Evolutionary conservation across 2,888 invertebrate species (phyloP).

Genomic region (Drosophila mulleri): DNA sequence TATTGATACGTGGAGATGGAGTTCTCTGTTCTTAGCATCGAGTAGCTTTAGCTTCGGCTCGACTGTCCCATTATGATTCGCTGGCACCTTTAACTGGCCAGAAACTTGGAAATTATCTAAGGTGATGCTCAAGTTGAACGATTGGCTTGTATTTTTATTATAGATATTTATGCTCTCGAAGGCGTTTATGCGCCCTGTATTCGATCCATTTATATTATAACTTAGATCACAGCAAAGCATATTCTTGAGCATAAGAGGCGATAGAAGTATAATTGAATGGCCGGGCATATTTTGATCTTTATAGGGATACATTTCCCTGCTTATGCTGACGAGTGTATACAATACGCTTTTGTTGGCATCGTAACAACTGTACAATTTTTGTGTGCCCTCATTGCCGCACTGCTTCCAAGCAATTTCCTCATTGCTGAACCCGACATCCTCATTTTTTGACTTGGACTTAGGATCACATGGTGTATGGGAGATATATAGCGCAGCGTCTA

Average conservation of each 20-base stretch:
- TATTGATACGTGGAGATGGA: slow-evolving; percentile 91
- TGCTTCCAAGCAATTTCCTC: slow-evolving; percentile 81
- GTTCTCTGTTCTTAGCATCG: slow-evolving; percentile 90
- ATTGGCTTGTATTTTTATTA: slow-evolving; percentile 86
- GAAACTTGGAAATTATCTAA: slow-evolving; percentile 94
- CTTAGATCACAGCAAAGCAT: slow-evolving; percentile 93
- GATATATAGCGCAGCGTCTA: slow-evolving; percentile 90
- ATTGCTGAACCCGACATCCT: slow-evolving; percentile 81
- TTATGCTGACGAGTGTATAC: slow-evolving; percentile 85
- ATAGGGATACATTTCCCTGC: slow-evolving; percentile 91
- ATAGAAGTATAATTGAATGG: slow-evolving; percentile 93
- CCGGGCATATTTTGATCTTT: slow-evolving; percentile 89
- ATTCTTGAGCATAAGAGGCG: slow-evolving; percentile 94
- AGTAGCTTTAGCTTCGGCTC: slow-evolving; percentile 90
- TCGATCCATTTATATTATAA: slow-evolving; percentile 86
- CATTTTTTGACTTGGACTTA: slow-evolving; percentile 25
- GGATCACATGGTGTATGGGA: slow-evolving; percentile 85
- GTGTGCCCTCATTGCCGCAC: slow-evolving; percentile 65
- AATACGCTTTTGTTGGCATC: slow-evolving; percentile 77
- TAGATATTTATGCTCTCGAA: slow-evolving; percentile 86
- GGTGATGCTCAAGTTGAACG: slow-evolving; percentile 90
- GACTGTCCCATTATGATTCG: slow-evolving; percentile 86
- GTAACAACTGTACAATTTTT: slow-evolving; percentile 78
- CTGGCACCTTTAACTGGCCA: slow-evolving; percentile 87
- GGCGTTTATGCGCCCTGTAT: slow-evolving; percentile 85